Evolutionary conservation across 1,140 invertebrate genomes (phyloP), one percentile per base, ranked within the genome.

Genomic region (Luehdorfia chinensis): DNA sequence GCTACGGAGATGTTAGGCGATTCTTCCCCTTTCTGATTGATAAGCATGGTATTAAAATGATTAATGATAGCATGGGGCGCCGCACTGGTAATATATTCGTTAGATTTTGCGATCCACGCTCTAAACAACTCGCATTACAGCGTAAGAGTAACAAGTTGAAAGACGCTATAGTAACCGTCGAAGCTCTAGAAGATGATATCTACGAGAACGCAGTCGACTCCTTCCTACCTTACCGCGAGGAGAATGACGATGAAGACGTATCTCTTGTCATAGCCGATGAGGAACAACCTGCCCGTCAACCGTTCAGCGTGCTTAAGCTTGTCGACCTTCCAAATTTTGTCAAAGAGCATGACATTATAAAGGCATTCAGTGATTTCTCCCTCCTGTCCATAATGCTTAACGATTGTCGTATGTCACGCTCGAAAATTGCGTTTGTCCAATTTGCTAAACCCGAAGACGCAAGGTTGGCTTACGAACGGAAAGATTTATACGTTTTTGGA

Each of bases 1-100:
- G 89, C n/a, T 95, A 95, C 64, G 89, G 90, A 12, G 95, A 97
- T 64, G 84, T 98, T 0, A 87, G 94, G 6, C 90, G 93, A 39
- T 94, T 96, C 50, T 97, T 98, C 70, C 88, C 90, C 2, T 89
- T 93, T 37, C 91, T 91, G 61, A 95, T 97, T 25, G 91, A 93
- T 5, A 93, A 93, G 50, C 93, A 94, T 64, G 94, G 95, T 2
- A 90, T 98, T 18, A 97, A 97, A 78, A 88, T 97, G 56, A 91
- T 95, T 4, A 94, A 93, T 66, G 93, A 96, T 58, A 90, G 91
- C 7, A 89, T 92, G 54, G 95, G 96, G 0, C 90, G 92, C 15
- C 89, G 93, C 5, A 93, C 92, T 0, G 95, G 95, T 0, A 91
- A 93, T 13, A 95, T 93, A 5, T 96, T 91, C 66, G 90, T 97